These are phyloP conservation scores for Machimus rusticus DNA, from an alignment of 2,888 invertebrate species.

Conservation along the genomic window DNA sequence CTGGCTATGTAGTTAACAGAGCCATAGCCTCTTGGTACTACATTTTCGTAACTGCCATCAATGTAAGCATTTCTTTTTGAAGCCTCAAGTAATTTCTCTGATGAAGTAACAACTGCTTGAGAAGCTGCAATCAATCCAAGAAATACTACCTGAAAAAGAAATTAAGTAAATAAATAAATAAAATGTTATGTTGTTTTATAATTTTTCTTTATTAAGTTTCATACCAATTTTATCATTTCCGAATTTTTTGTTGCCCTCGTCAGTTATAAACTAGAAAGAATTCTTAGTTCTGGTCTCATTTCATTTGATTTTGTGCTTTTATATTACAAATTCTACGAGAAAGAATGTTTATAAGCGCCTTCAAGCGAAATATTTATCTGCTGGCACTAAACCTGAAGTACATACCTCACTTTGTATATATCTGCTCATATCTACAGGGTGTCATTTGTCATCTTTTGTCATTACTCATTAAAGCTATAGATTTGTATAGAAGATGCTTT, in stretches of 20 bases:
- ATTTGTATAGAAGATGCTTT: neutral
- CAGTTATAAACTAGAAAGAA: neutral
- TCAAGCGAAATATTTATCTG: neutral
- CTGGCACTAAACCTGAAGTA: neutral
- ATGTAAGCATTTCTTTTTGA: neutral
- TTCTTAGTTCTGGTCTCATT: neutral
- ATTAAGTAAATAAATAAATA: neutral
- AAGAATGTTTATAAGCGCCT: neutral
- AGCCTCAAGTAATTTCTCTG: neutral
- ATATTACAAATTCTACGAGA: neutral
- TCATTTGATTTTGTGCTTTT: neutral
- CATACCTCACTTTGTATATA: neutral
- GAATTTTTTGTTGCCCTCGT: neutral
- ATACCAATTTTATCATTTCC: neutral
- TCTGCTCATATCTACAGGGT: neutral
- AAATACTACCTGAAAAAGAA: neutral
- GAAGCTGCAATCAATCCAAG: neutral
- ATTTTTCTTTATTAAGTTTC: neutral
- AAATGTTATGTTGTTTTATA: no score
- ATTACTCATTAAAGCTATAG: neutral
- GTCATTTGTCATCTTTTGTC: no score
- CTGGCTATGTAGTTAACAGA: neutral
- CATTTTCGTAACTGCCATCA: neutral
- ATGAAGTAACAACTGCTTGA: neutral
- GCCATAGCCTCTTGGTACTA: neutral